Conservation (phyloP, 2,888 invertebrate genomes). For the Encarsia formosa region DNA sequence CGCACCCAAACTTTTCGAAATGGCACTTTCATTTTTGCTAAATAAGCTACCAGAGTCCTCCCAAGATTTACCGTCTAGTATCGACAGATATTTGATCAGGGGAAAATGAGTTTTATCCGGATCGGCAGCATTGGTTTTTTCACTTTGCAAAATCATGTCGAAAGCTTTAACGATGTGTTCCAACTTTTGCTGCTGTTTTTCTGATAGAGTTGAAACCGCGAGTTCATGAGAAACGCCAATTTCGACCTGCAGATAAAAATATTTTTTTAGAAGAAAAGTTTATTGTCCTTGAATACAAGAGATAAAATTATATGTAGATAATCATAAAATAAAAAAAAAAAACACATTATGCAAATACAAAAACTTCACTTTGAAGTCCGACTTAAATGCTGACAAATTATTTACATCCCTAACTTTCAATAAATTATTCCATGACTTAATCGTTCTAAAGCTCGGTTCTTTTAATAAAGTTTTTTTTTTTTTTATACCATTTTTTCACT, state of each 20-base stretch:
- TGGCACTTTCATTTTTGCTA: slow-evolving; percentile 25
- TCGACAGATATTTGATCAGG: slow-evolving; percentile 33
- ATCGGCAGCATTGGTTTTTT: slow-evolving; percentile 25
- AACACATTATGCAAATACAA: no score
- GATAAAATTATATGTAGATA: not conserved
- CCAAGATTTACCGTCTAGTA: slow-evolving; percentile 34
- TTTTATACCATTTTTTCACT: slow-evolving; percentile 28
- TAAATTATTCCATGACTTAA: no score
- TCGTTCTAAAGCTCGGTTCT: no score
- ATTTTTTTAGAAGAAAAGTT: no score
- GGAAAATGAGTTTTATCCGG: slow-evolving; percentile 10
- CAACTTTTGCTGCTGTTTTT: slow-evolving; percentile 29
- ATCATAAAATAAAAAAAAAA: not conserved
- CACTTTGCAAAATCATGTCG: slow-evolving; percentile 35
- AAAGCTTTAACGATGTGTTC: slow-evolving; percentile 37
- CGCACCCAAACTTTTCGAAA: slow-evolving; percentile 40
- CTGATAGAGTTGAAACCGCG: slow-evolving; percentile 35
- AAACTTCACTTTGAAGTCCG: no score
- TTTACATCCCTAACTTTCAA: no score
- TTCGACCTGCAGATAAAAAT: no score
- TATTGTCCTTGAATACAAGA: no score
- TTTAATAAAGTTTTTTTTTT: no score
- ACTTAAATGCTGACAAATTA: no score
- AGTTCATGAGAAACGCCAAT: slow-evolving; percentile 39
- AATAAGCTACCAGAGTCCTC: slow-evolving; percentile 33